Evolutionary conservation across 2,797 vertebrate genomes (phyloP).

Genomic region (Hydrophis major): DNA sequence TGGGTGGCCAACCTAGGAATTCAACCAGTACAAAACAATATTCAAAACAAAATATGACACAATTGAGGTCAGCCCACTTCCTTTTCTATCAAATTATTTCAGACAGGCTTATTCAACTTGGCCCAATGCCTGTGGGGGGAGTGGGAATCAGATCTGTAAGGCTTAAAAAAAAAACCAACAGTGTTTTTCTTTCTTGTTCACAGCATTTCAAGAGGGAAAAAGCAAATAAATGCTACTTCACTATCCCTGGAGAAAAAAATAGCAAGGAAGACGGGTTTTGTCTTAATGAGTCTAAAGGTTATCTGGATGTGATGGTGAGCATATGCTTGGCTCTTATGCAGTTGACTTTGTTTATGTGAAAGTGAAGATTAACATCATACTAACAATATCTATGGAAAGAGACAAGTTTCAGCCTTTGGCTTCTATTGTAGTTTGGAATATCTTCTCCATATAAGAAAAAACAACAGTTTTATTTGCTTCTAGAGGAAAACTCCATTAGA

Average conservation of each 20-base stretch:
- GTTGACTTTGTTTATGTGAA: neutral
- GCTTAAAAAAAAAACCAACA: neutral
- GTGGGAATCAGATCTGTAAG: neutral
- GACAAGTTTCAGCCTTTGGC: neutral
- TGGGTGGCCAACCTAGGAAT: neutral
- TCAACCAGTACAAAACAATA: neutral
- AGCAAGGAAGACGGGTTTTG: neutral
- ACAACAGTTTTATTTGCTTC: neutral
- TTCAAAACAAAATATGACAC: neutral
- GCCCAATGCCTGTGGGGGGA: rapidly evolving
- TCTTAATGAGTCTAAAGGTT: neutral
- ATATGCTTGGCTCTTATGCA: neutral
- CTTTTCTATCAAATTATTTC: neutral
- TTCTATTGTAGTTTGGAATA: neutral
- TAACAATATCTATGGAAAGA: neutral
- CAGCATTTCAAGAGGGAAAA: neutral
- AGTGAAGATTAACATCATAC: neutral
- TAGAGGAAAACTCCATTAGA: neutral
- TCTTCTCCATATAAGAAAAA: neutral
- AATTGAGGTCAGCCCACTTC: neutral
- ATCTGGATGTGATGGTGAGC: neutral
- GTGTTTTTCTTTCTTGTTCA: neutral
- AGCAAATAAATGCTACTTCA: neutral
- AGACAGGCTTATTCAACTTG: neutral
- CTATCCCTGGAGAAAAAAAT: neutral